Percentiles rank a stretch among this genome's conserved stretches.
These are phyloP conservation scores for Lineus longissimus DNA, from an alignment of 1,140 invertebrate species.

Conservation along the genomic window DNA sequence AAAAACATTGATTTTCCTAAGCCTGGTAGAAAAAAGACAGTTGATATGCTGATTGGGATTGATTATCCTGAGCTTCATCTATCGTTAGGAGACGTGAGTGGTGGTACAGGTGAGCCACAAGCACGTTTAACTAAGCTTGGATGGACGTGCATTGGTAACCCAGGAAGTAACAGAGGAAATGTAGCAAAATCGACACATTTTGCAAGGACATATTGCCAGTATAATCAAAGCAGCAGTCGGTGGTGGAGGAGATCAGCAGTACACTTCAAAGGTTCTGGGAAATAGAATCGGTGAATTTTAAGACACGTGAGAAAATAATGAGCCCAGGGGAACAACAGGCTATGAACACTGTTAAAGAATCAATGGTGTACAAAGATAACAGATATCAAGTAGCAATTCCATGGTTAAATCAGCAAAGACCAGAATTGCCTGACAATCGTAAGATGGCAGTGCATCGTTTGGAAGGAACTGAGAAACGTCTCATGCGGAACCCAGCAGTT, in stretches of 20 bases:
- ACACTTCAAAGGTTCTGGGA: background rate
- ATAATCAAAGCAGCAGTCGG: too few relatives aligned
- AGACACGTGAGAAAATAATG: background rate
- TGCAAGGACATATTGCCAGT: too few relatives aligned
- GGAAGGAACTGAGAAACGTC: slow-evolving; percentile 14
- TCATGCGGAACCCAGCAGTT: slow-evolving; percentile 9
- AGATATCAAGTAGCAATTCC: slow-evolving; percentile 19
- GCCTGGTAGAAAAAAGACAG: too few relatives aligned
- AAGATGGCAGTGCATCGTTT: slow-evolving; percentile 13
- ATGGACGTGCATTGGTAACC: too few relatives aligned
- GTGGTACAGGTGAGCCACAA: too few relatives aligned
- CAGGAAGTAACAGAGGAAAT: too few relatives aligned
- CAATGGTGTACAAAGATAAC: background rate
- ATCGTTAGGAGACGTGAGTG: too few relatives aligned
- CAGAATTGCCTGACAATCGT: slow-evolving; percentile 17
- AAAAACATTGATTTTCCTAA: too few relatives aligned
- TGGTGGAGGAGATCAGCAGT: background rate
- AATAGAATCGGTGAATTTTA: background rate
- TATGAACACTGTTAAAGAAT: slow-evolving; percentile 1
- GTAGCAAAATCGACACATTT: too few relatives aligned
- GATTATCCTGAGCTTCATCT: too few relatives aligned
- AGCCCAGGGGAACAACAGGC: background rate
- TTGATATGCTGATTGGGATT: too few relatives aligned
- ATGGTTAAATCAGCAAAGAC: slow-evolving; percentile 14
- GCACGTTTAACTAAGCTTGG: too few relatives aligned